phyloP scores from a whole-genome alignment of 64 coral and sea anemone genomes.

The Actinia tenebrosa region DNA sequence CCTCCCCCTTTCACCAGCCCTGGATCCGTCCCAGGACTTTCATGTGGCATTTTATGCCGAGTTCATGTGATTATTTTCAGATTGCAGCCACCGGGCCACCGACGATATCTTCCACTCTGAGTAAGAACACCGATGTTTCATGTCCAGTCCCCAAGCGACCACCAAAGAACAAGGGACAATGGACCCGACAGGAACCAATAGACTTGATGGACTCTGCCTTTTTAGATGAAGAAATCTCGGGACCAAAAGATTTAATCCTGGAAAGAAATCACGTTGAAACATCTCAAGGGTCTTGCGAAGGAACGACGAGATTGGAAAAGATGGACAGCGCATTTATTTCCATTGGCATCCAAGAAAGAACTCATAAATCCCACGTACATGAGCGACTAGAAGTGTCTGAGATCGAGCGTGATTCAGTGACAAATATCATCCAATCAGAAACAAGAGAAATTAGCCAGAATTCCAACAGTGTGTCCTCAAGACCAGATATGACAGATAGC shows the following conservation, averaged over 20 bases:
- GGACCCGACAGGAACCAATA: not conserved
- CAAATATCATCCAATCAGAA: not conserved
- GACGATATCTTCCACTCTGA: constrained; percentile 1
- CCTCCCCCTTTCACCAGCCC: too few relatives aligned
- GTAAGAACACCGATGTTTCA: not conserved
- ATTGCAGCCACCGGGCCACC: not conserved
- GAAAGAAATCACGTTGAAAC: not conserved
- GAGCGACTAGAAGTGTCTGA: not conserved
- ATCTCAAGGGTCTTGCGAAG: not conserved
- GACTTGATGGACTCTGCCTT: not conserved
- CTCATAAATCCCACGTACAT: not conserved
- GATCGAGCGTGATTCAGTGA: not conserved
- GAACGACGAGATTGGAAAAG: not conserved
- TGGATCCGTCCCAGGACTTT: too few relatives aligned
- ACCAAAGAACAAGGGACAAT: constrained; percentile 8
- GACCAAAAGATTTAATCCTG: not conserved
- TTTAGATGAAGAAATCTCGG: not conserved
- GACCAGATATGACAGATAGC: not conserved
- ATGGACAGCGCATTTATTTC: not conserved
- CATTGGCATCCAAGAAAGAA: not conserved
- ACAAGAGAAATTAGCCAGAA: not conserved
- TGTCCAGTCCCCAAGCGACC: constrained; percentile 11
- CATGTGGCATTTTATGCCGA: too few relatives aligned
- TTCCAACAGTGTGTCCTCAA: not conserved
- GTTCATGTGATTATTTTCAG: not conserved